Conservation (phyloP, 2,888 invertebrate species). For the Anthoptus insignis region DNA sequence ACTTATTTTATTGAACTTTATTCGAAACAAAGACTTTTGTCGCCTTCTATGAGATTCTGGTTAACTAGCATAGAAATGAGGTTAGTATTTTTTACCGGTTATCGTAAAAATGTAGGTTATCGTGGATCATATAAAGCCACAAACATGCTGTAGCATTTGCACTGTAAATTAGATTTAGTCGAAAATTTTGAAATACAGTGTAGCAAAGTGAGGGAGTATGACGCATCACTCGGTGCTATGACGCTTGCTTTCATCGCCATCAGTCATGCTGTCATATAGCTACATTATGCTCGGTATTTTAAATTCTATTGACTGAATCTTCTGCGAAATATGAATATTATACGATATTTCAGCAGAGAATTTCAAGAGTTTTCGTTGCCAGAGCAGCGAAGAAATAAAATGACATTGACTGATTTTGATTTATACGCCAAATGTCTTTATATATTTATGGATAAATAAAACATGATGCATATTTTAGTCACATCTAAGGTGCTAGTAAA, state of each 20-base stretch:
- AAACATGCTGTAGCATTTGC: too few relatives aligned
- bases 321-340: conserved; percentile 29
- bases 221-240: conserved; percentile 48
- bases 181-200: conserved; percentile 4
- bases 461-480: too few relatives aligned
- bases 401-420: neutral
- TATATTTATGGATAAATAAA: too few relatives aligned
- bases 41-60: too few relatives aligned
- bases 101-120: too few relatives aligned
- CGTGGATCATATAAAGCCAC: too few relatives aligned
- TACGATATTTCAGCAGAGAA: conserved; percentile 15
- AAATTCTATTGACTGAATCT: conserved; percentile 32
- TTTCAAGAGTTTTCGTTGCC: conserved; percentile 17
- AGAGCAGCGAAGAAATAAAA: neutral
- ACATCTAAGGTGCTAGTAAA: too few relatives aligned
- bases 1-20: too few relatives aligned
- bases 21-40: too few relatives aligned
- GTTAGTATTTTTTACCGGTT: too few relatives aligned
- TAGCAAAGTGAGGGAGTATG: conserved; percentile 48
- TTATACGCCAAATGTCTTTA: neutral
- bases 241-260: conserved; percentile 46
- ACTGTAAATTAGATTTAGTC: neutral
- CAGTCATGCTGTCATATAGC: conserved; percentile 48
- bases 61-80: too few relatives aligned
- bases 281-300: conserved; percentile 48